These are phyloP conservation scores for Synergus itoensis DNA, from an alignment of 2,888 invertebrate genomes.

Conservation along the genomic window DNA sequence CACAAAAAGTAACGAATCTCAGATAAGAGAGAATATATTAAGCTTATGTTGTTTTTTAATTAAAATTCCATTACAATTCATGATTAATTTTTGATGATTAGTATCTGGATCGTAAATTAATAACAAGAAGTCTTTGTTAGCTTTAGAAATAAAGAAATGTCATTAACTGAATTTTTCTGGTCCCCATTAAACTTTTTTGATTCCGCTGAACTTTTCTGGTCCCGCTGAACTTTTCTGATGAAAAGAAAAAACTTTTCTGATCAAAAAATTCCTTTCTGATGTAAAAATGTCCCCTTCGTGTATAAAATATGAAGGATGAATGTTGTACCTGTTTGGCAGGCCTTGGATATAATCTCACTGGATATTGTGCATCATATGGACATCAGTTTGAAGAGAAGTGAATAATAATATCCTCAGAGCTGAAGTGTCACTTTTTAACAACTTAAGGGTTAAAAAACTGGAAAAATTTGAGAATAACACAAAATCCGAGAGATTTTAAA, in stretches of 20 bases:
- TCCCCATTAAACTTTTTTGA: neutral
- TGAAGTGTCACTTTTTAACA: neutral
- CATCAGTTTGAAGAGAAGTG: constrained; percentile 5
- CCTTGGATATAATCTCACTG: constrained; percentile 38
- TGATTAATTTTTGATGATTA: neutral
- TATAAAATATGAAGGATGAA: constrained; percentile 10
- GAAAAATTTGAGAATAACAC: constrained; percentile 13
- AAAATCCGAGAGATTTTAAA: constrained; percentile 42
- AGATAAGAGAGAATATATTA: neutral
- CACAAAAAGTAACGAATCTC: neutral
- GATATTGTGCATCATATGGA: constrained; percentile 34
- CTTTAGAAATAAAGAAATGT: neutral
- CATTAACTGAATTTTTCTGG: neutral
- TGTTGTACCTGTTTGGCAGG: constrained; percentile 36
- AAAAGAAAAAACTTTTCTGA: too few relatives aligned
- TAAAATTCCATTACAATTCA: neutral
- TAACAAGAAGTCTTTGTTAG: too few relatives aligned
- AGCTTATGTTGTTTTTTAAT: neutral
- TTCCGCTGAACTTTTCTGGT: neutral
- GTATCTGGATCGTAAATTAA: neutral
- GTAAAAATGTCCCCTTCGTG: neutral
- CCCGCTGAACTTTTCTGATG: neutral
- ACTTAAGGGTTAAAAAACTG: neutral
- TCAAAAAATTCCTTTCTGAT: neutral
- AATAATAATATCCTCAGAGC: neutral